Base-by-base conservation (phyloP, 2,797 vertebrate species). In the Lates japonicus region DNA sequence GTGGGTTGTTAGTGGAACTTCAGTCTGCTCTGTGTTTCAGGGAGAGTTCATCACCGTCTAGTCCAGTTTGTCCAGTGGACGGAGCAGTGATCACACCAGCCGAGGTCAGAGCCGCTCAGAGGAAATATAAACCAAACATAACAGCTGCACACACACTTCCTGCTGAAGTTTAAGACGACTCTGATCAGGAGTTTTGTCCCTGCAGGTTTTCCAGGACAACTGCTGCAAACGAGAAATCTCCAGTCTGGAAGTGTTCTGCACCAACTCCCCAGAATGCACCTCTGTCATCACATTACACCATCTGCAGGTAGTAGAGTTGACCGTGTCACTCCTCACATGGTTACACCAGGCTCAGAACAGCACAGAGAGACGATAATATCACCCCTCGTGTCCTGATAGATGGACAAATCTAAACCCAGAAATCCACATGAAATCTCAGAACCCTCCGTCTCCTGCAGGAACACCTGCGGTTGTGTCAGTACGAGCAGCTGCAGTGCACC, bases 191-290 rank as follows among this genome's bases (percentile, higher is more conserved):
- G 0, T 44, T 73, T 71, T 13, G 81, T 88, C 89, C 76, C 54
- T 62, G 61, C 85, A 98, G 97, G 94, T 98, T 85, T 98, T 98
- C 90, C 97, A 96, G 93, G 97, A 98, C 82, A 98, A 97, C 87
- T 98, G 97, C 91, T 98, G 97, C 90, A 97, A 96, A 94, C 95
- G 97, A 48, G 97, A 98, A 93, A 96, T 98, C 83, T 96, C 97
- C 80, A 96, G 96, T 75, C 91, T 98, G 66, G 94, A 96, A 0
- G 96, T 98, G 1, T 97, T 96, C 92, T 98, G 97, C 88, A 96
- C 91, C 91, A 98, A 98, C 82, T 86, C 89, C 61, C 97, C 97
- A 14, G 83, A 83, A 44, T 98, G 97, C 87, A 92, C 81, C 37
- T 91, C 93, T 59, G 96, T 95, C 71, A 67, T 94, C 44, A 91